Base-by-base conservation (phyloP, 2,113 vertebrate genomes). In the Ranitomeya imitator region DNA sequence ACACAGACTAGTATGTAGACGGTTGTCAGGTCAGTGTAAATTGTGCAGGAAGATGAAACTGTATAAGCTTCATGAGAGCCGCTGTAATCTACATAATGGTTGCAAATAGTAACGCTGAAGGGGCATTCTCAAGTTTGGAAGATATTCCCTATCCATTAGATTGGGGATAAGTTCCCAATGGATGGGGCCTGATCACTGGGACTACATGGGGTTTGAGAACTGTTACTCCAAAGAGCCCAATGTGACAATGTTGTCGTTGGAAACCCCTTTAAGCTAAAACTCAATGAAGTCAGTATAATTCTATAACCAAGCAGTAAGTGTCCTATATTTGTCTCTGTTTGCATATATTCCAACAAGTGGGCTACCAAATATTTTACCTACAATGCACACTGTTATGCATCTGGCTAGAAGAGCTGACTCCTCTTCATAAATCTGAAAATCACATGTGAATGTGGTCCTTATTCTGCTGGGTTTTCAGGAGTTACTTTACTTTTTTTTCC, bases 401-500 rank as follows among this genome's bases (percentile, higher is more conserved):
- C 82, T 19, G 69, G 71, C 23, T 21, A 31, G 61, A 55, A 37
- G 63, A 51, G 85, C 55, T 78, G 31, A 78, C 76, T 13, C 37
- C 57, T 60, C 11, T 60, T 45, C 45, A 84, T 76, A 83, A 88
- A 83, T 88, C 54, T 83, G 26, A 82, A 71, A 88, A 76, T 83
- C 69, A 57, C 18, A 82, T 83, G 86, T 88, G 86, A 88, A 88
- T 82, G 63, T 71, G 79, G 86, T 80, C 61, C 52, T 87, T 87
- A 80, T 87, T 79, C 85, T 74, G 78, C 31, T 69, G 23, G 61
- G 19, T 69, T 74, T 80, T 76, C 52, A 55, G 37, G 14, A 57
- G 86, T 82, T 65, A 83, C 51, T 78, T 88, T 23, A 84, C 67
- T 83, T 78, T 74, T 87, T 84, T 87, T 89, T 89, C 82, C 87